These are phyloP conservation scores for Amphiprion percula DNA, from an alignment of 2,113 vertebrate genomes.

Conservation along the genomic window DNA sequence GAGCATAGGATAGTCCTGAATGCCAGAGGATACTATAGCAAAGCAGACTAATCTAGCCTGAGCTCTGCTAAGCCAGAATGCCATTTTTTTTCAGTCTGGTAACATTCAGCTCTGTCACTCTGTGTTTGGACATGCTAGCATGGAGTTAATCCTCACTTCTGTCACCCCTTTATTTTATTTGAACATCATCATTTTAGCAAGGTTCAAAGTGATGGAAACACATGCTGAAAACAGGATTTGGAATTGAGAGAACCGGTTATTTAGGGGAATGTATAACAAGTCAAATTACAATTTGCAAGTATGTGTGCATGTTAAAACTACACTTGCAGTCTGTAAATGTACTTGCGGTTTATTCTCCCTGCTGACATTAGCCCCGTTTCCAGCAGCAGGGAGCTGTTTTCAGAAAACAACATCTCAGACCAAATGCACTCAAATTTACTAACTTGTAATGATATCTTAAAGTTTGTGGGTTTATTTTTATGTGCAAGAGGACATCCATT, in stretches of 20 bases:
- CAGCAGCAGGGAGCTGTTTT: conserved; percentile 23
- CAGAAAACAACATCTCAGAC: conserved; percentile 12
- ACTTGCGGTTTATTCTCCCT: conserved; percentile 20
- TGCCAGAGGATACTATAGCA: conserved; percentile 44
- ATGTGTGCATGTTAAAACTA: conserved; percentile 23
- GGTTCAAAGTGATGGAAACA: conserved; percentile 2
- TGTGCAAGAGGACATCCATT: not conserved
- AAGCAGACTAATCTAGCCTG: conserved; percentile 53
- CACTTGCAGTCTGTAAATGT: conserved; percentile 21
- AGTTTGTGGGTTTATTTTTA: not conserved
- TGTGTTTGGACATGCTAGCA: conserved; percentile 25
- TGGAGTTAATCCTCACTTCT: conserved; percentile 27
- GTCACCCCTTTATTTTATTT: conserved; percentile 14
- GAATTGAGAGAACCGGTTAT: not conserved
- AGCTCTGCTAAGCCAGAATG: conserved; percentile 29
- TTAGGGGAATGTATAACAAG: not conserved
- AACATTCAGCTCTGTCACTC: conserved; percentile 33
- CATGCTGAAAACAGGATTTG: not conserved
- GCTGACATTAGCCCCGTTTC: conserved; percentile 27
- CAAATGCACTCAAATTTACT: not conserved
- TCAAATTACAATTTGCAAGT: conserved; percentile 23
- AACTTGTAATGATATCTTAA: not conserved
- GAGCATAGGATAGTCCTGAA: conserved; percentile 41
- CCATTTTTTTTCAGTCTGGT: conserved; percentile 44
- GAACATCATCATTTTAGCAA: conserved; percentile 1